These are phyloP conservation scores for Diaphora mendica DNA, from an alignment of 2,888 invertebrate genomes.

Conservation along the genomic window DNA sequence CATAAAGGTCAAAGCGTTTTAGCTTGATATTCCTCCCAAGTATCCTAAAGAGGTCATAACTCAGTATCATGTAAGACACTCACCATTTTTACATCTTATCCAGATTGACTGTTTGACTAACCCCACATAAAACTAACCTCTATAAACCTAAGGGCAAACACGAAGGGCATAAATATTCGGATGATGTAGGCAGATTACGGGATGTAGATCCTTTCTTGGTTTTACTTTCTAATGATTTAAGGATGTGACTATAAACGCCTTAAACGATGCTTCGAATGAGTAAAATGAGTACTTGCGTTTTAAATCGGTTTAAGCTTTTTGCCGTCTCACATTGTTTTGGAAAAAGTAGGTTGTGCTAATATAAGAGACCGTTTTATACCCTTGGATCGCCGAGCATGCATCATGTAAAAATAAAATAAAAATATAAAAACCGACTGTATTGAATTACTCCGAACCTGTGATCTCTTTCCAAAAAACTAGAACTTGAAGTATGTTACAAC, in stretches of 20 bases:
- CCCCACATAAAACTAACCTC: slow-evolving; percentile 20
- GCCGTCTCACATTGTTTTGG: no score
- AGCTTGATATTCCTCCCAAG: slow-evolving; percentile 9
- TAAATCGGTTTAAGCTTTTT: no score
- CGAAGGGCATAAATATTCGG: slow-evolving; percentile 15
- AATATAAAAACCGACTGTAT: no score
- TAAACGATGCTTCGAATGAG: background rate
- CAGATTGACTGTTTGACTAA: slow-evolving; percentile 21
- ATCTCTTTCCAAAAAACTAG: no score
- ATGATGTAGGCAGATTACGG: background rate
- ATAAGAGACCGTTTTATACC: no score
- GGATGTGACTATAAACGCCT: background rate
- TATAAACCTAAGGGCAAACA: slow-evolving; percentile 17
- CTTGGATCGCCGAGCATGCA: no score
- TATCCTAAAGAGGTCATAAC: slow-evolving; percentile 10
- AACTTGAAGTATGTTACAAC: no score
- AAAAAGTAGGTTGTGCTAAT: no score
- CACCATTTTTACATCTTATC: slow-evolving; percentile 19
- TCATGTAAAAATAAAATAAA: no score
- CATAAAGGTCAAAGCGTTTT: background rate
- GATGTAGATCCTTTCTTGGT: background rate
- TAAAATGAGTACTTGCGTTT: background rate
- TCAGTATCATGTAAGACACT: slow-evolving; percentile 8
- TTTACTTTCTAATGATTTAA: background rate
- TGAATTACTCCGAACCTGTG: no score